These are phyloP conservation scores for Cephus pygmeus DNA, from an alignment of 2,888 invertebrate species.

Conservation along the genomic window DNA sequence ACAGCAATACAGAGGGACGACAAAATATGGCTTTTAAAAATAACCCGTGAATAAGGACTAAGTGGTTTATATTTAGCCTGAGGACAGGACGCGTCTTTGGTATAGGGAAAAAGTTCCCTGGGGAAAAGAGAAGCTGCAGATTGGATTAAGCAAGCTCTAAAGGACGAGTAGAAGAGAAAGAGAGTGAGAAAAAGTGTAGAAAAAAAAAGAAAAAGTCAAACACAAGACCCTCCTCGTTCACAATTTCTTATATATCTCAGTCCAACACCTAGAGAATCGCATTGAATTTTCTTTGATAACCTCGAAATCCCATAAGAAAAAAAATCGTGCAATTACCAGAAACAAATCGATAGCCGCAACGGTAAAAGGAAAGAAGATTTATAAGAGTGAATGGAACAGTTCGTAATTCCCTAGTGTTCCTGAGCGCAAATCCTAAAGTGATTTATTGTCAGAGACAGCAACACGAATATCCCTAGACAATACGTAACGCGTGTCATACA, in stretches of 20 bases:
- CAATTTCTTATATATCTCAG: neutral
- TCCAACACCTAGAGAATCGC: neutral
- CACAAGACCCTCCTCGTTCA: neutral
- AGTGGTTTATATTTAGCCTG: slow-evolving; percentile 1
- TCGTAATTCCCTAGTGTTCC: neutral
- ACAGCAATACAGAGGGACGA: neutral
- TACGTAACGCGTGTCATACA: neutral
- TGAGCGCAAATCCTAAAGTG: neutral
- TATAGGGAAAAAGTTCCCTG: neutral
- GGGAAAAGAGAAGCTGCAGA: neutral
- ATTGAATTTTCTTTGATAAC: neutral
- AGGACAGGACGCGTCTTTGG: neutral
- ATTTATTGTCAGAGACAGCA: neutral
- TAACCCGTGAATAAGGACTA: slow-evolving; percentile 5
- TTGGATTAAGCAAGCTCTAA: neutral
- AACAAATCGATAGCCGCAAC: neutral
- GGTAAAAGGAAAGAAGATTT: neutral
- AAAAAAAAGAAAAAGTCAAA: neutral
- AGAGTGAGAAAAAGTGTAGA: neutral
- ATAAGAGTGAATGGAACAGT: neutral
- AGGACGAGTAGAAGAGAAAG: neutral
- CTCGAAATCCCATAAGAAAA: neutral
- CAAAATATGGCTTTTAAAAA: neutral
- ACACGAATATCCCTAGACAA: neutral
- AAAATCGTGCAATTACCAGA: neutral